These are phyloP conservation scores for Ictalurus furcatus DNA, from an alignment of 2,113 vertebrate species.

Conservation along the genomic window DNA sequence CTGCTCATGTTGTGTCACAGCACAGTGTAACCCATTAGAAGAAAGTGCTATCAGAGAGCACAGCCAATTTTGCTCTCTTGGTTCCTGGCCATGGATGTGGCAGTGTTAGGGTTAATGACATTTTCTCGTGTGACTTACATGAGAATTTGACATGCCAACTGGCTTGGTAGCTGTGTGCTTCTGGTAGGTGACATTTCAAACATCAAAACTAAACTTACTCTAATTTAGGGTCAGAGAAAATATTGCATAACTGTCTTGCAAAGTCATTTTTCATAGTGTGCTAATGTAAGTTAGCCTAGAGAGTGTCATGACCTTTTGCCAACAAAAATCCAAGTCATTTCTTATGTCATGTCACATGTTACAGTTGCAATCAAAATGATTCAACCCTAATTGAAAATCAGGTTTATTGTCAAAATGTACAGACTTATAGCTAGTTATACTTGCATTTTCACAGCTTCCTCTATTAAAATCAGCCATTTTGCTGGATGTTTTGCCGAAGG, in stretches of 20 bases:
- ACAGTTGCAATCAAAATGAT: too few species aligned
- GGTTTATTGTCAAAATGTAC: too few species aligned
- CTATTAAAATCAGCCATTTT: too few species aligned
- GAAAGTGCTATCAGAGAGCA: neutral
- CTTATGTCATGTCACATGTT: neutral
- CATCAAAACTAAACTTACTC: neutral
- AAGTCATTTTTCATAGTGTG: slow-evolving; percentile 2
- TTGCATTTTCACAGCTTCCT: too few species aligned
- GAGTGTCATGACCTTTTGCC: neutral
- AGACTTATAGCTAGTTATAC: too few species aligned
- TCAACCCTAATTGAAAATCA: too few species aligned
- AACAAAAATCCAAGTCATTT: neutral
- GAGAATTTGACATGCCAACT: slow-evolving; percentile 1
- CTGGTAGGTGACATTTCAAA: slow-evolving; percentile 8
- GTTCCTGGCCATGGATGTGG: neutral
- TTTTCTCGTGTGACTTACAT: neutral
- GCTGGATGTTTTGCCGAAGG: too few species aligned
- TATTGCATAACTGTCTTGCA: slow-evolving; percentile 7
- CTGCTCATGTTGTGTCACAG: neutral
- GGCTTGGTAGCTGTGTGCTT: neutral
- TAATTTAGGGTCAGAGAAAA: slow-evolving; percentile 16
- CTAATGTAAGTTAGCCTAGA: neutral
- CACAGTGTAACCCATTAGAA: neutral
- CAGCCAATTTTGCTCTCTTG: neutral
- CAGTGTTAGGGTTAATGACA: neutral